phyloP scores from a whole-genome alignment of 2,797 vertebrate species.

The Echeneis naucrates region DNA sequence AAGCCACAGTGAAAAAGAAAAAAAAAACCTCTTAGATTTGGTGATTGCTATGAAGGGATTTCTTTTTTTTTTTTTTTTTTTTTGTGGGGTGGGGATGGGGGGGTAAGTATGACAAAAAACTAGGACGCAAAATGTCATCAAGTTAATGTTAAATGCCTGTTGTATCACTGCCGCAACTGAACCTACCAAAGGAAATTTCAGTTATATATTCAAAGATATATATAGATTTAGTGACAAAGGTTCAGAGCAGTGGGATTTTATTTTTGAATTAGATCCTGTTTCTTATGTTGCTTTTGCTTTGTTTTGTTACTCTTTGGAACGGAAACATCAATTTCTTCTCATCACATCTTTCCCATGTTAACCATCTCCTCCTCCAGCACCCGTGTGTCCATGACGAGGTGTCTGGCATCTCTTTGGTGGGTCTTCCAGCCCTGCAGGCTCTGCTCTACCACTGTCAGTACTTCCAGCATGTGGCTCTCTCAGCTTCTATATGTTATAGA shows the following conservation, averaged over 20 bases:
- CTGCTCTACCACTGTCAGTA: slow-evolving; percentile 93
- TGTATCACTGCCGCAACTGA: neutral
- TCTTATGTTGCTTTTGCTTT: neutral
- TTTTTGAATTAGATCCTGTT: neutral
- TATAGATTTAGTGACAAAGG: neutral
- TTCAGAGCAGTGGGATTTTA: neutral
- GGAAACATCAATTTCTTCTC: neutral
- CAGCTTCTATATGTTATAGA: slow-evolving; percentile 87
- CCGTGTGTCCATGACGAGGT: slow-evolving; percentile 94
- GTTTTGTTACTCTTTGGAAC: neutral
- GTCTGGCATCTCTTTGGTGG: slow-evolving; percentile 89
- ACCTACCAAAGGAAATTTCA: neutral
- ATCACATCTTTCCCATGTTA: neutral
- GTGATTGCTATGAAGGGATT: slow-evolving; percentile 9
- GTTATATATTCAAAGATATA: neutral
- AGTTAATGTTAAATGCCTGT: slow-evolving; percentile 18
- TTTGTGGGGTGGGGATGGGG: neutral
- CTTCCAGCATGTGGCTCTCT: slow-evolving; percentile 90
- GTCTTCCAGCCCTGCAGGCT: slow-evolving; percentile 91
- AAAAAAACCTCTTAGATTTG: neutral
- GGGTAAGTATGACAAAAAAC: slow-evolving; percentile 1
- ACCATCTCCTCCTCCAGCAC: slow-evolving; percentile 80
- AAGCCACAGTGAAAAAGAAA: neutral
- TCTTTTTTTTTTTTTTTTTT: too few relatives aligned
- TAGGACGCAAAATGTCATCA: slow-evolving; percentile 25